These are phyloP conservation scores for Mesembrinibis cayennensis DNA, from an alignment of 2,113 vertebrate species.

Conservation along the genomic window DNA sequence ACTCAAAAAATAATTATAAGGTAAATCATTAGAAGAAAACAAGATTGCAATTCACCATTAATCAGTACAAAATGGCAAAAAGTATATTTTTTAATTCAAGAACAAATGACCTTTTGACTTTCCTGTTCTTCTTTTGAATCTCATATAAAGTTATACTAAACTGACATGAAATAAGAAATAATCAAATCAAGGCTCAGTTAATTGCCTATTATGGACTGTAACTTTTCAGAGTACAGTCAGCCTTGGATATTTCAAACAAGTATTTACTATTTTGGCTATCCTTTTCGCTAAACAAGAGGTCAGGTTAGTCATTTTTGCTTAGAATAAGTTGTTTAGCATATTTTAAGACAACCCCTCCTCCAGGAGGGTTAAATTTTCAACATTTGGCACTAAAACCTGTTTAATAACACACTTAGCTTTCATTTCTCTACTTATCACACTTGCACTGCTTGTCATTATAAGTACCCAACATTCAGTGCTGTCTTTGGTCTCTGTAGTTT, in stretches of 20 bases:
- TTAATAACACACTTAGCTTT: background rate
- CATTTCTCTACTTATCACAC: background rate
- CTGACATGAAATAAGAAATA: background rate
- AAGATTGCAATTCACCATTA: conserved; percentile 50
- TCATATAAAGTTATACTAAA: background rate
- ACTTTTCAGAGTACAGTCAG: background rate
- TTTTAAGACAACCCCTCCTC: background rate
- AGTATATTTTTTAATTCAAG: background rate
- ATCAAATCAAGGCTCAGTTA: background rate
- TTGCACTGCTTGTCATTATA: background rate
- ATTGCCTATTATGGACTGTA: background rate
- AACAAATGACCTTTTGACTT: background rate
- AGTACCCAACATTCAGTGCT: background rate
- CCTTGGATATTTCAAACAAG: background rate
- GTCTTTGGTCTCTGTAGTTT: background rate
- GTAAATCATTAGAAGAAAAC: conserved; percentile 55
- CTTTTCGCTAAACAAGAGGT: background rate
- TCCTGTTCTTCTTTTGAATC: background rate
- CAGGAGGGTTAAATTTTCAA: background rate
- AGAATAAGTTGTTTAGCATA: background rate
- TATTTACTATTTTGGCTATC: background rate
- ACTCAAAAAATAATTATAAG: conserved; percentile 63
- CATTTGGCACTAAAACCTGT: background rate
- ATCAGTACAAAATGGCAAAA: conserved; percentile 58
- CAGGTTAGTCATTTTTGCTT: background rate